Base-by-base conservation (phyloP, 2,888 invertebrate genomes). In the Tanytarsus gracilentus region DNA sequence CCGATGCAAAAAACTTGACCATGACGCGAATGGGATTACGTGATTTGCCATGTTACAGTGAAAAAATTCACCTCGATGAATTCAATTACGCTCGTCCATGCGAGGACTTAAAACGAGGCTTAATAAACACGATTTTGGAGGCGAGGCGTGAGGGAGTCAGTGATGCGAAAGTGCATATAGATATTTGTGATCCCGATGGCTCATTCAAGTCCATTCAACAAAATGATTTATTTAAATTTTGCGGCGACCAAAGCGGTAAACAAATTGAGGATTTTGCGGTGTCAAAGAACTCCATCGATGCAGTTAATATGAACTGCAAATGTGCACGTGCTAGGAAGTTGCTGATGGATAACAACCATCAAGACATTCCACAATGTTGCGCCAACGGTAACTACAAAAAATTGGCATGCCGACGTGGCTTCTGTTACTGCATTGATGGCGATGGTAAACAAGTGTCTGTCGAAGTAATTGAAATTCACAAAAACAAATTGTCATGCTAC, bases 401-500 rank as follows among this genome's bases (percentile, higher is more conserved):
- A 56, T 65, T 67, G 27, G 84, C 85, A 66, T 84, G 83, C 66
- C 76, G 79, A 6, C 75, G 80, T 2, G 80, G 81, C 0, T 64
- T 71, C 27, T 85, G 84, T 66, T 78, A 78, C 39, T 85, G 85
- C 66, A 83, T 85, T 0, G 79, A 85, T 66, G 63, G 67, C 0
- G 75, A 83, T 65, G 85, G 84, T 0, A 69, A 77, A 51, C 83
- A 83, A 69, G 66, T 70, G 1, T 40, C 62, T 25, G 73, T 70
- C 0, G 65, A 69, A 18, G 69, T 74, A 62, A 60, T 50, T 60
- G 60, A 49, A 36, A 36, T 50, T 33, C 60, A 60, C n/a, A 60
- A 49, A 50, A 25, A 23, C n/a, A 30, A 30, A 60, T 36, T 60
- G 18, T 26, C 49, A 50, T 60, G 60, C 36, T 50, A 16, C 11